Conservation (phyloP, 2,797 vertebrate genomes). For the Thripadectes ignobilis region DNA sequence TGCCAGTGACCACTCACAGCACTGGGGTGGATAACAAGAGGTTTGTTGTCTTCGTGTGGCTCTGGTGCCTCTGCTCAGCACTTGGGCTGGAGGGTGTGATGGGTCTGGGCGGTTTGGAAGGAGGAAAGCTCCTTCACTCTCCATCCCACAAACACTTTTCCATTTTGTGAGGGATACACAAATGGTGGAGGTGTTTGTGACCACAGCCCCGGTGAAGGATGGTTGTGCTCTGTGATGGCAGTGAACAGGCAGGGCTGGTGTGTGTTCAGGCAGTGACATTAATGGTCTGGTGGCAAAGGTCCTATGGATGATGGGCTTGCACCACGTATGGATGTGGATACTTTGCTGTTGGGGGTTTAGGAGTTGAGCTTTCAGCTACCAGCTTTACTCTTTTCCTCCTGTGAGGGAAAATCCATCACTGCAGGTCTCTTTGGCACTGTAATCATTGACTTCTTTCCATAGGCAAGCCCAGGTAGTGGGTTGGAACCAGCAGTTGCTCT, state of each 20-base stretch:
- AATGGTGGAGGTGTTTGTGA: neutral
- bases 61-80: rapidly evolving
- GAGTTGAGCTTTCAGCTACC: neutral
- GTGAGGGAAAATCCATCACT: neutral
- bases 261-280: neutral
- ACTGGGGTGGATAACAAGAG: rapidly evolving
- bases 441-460: neutral
- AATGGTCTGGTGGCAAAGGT: neutral
- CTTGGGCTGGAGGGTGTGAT: neutral
- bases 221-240: neutral
- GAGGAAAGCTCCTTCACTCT: neutral
- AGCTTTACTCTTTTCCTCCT: neutral
- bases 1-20: neutral
- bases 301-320: neutral
- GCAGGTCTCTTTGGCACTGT: neutral
- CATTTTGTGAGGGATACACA: neutral
- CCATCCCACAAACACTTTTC: neutral
- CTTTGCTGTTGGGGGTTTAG: neutral
- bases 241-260: neutral
- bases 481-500: neutral
- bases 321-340: rapidly evolving
- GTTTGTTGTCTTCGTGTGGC: rapidly evolving
- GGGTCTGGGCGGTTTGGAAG: neutral
- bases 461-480: neutral
- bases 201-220: rapidly evolving